A percentile compares a stretch with the other conserved stretches of the same genome.
Evolutionary conservation across 2,888 invertebrate species (phyloP).

Genomic region (Sisyra nigra): DNA sequence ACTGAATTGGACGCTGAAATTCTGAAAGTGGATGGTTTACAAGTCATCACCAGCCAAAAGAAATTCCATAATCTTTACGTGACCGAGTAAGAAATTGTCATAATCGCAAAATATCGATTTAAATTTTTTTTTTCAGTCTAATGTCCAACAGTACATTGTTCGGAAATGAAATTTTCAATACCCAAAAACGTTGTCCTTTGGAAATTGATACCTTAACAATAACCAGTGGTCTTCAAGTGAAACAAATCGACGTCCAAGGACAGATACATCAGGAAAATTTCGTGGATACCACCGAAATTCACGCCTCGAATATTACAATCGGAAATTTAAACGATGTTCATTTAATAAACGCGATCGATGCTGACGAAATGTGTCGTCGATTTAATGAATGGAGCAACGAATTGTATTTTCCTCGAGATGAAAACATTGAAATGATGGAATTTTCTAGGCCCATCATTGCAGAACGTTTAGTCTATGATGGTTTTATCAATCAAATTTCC

Average conservation of each 20-base stretch:
- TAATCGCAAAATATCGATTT: too few species aligned
- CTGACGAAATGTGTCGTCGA: slow-evolving; percentile 8
- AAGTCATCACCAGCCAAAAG: slow-evolving; percentile 28
- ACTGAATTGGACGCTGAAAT: slow-evolving; percentile 24
- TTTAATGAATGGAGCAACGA: too few species aligned
- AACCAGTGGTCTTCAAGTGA: slow-evolving; percentile 8
- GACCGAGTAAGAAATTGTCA: slow-evolving; percentile 19
- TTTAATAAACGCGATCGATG: slow-evolving; percentile 10
- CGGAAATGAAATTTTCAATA: too few species aligned
- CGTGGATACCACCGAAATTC: neutral
- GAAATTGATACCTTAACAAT: slow-evolving; percentile 8
- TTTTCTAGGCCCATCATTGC: slow-evolving; percentile 18
- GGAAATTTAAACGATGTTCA: slow-evolving; percentile 8
- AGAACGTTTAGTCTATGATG: slow-evolving; percentile 25
- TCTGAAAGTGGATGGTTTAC: slow-evolving; percentile 27
- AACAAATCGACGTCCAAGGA: neutral
- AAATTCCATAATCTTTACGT: slow-evolving; percentile 22
- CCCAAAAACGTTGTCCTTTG: too few species aligned
- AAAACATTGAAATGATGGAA: slow-evolving; percentile 7
- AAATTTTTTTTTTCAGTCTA: slow-evolving; percentile 11
- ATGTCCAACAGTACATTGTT: slow-evolving; percentile 9
- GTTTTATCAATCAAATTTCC: slow-evolving; percentile 26
- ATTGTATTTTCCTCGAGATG: too few species aligned
- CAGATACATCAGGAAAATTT: neutral
- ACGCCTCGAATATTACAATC: neutral